These are phyloP conservation scores for Steinernema khuongi DNA, from an alignment of 1,140 invertebrate species.

Conservation along the genomic window DNA sequence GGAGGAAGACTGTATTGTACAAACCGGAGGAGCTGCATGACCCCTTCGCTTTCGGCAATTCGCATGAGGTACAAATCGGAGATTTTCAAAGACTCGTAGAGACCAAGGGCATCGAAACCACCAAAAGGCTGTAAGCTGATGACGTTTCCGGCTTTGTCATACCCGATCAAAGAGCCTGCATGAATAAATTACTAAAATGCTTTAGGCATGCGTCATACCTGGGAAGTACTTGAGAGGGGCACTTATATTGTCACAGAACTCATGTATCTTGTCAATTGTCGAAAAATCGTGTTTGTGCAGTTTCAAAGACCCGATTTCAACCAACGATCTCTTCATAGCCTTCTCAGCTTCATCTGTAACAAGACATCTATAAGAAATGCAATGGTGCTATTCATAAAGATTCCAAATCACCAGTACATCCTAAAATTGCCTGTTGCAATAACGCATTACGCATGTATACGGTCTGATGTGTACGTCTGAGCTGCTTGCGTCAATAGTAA, in stretches of 20 bases:
- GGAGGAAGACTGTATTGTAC: neutral
- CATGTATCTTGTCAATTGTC: slow-evolving; percentile 40
- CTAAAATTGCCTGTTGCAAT: too few relatives aligned
- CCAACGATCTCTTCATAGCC: slow-evolving; percentile 37
- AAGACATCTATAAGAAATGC: neutral
- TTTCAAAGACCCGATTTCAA: slow-evolving; percentile 38
- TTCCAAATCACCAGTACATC: too few relatives aligned
- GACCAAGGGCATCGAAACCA: slow-evolving; percentile 39
- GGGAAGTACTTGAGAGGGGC: slow-evolving; percentile 42
- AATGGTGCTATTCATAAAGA: neutral
- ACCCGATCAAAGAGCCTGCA: slow-evolving; percentile 47
- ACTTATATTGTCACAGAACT: slow-evolving; percentile 41
- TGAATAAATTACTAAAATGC: neutral
- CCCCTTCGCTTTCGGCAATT: slow-evolving; percentile 50
- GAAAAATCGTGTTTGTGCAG: slow-evolving; percentile 40
- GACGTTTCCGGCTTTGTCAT: slow-evolving; percentile 52
- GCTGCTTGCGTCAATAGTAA: too few relatives aligned
- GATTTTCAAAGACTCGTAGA: slow-evolving; percentile 40
- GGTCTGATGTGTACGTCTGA: too few relatives aligned
- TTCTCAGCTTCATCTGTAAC: slow-evolving; percentile 47
- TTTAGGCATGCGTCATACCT: slow-evolving; percentile 21
- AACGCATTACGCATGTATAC: too few relatives aligned
- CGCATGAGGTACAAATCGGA: slow-evolving; percentile 45
- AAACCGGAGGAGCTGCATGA: slow-evolving; percentile 46
- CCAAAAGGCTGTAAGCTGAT: slow-evolving; percentile 45